Conservation (phyloP, 2,113 vertebrate species). For the Larimichthys crocea region DNA sequence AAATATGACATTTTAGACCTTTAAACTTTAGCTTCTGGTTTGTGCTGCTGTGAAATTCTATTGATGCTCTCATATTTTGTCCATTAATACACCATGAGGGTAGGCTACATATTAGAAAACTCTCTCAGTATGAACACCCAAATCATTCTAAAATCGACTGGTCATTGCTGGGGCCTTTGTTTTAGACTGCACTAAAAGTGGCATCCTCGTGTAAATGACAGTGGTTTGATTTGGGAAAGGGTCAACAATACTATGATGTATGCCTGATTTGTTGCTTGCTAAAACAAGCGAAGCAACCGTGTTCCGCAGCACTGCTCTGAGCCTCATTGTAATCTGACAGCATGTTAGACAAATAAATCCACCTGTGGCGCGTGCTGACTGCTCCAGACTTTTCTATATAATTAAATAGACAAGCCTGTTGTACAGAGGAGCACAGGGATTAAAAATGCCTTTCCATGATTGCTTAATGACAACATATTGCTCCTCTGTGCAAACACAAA, state of each 20-base stretch:
- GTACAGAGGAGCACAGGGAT: conserved; percentile 46
- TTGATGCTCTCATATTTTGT: too few relatives aligned
- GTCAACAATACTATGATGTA: neutral
- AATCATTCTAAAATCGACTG: too few relatives aligned
- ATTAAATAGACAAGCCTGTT: conserved; percentile 47
- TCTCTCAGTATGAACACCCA: neutral
- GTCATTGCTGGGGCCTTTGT: neutral
- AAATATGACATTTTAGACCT: too few relatives aligned
- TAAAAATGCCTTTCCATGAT: conserved; percentile 58
- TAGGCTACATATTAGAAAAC: neutral
- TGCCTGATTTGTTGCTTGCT: neutral
- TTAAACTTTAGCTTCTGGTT: too few relatives aligned
- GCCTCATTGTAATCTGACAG: conserved; percentile 17
- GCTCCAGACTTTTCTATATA: conserved; percentile 16
- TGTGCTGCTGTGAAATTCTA: too few relatives aligned
- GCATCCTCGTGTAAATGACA: too few relatives aligned
- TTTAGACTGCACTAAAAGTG: too few relatives aligned
- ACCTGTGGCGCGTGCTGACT: neutral
- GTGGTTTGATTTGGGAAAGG: too few relatives aligned
- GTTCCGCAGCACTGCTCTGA: neutral
- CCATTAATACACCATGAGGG: too few relatives aligned
- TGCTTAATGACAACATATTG: conserved; percentile 62
- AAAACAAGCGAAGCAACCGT: neutral
- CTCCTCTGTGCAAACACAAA: conserved; percentile 68
- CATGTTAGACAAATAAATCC: conserved; percentile 29